phyloP scores from a whole-genome alignment of 2,888 invertebrate genomes.

The Hypsopygia costalis region DNA sequence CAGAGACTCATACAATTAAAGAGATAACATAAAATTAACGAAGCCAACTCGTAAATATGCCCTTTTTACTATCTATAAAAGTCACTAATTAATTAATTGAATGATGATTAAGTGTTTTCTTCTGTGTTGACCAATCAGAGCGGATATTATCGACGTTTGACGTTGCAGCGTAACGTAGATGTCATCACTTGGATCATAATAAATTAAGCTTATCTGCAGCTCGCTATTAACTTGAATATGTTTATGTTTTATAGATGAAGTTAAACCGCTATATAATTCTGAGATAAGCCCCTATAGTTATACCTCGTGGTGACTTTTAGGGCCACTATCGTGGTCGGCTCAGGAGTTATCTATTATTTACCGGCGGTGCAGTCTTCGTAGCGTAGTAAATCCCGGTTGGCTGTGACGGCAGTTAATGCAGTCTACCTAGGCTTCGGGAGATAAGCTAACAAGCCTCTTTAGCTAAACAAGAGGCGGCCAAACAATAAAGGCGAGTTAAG shows the following conservation, averaged over 20 bases:
- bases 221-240: constrained; percentile 6
- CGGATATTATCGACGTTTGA: constrained; percentile 39
- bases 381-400: constrained; percentile 54
- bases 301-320: constrained; percentile 2
- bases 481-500: constrained; percentile 74
- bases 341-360: constrained; percentile 32
- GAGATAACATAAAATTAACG: constrained; percentile 74
- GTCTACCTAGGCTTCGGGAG: constrained; percentile 64
- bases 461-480: constrained; percentile 70
- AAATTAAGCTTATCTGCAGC: constrained; percentile 15
- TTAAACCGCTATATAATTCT: constrained; percentile 6
- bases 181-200: constrained; percentile 46
- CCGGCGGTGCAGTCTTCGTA: constrained; percentile 34
- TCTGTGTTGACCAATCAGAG: constrained; percentile 37
- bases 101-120: constrained; percentile 67
- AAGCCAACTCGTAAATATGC: constrained; percentile 69
- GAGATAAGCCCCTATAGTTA: neutral
- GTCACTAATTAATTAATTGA: constrained; percentile 78
- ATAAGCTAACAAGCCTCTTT: constrained; percentile 75
- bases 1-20: constrained; percentile 62
- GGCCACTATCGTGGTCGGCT: constrained; percentile 6
- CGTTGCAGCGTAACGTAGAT: constrained; percentile 51
- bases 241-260: constrained; percentile 6
- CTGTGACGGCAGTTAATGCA: constrained; percentile 66
- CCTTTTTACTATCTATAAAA: constrained; percentile 75